These are phyloP conservation scores for Tautogolabrus adspersus DNA, from an alignment of 2,113 vertebrate species.

Conservation along the genomic window DNA sequence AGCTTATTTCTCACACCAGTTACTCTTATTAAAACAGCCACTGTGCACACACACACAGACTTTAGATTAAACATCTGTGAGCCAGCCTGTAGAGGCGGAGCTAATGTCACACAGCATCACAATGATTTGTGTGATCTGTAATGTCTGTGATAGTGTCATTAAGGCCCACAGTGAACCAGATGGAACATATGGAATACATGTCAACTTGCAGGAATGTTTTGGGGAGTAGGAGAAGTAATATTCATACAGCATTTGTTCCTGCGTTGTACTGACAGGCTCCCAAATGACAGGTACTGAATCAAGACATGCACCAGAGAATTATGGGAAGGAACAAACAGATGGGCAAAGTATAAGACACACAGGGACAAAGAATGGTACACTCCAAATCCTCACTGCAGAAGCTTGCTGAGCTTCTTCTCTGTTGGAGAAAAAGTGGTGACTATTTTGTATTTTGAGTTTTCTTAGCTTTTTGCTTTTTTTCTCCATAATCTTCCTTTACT, in stretches of 20 bases:
- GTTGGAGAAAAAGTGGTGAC: not conserved
- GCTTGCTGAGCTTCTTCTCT: not conserved
- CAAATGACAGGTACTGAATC: conserved; percentile 17
- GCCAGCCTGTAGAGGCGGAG: conserved; percentile 31
- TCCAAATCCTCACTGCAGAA: conserved; percentile 2
- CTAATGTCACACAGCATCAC: conserved; percentile 62
- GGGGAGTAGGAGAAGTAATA: conserved; percentile 20
- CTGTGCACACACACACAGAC: conserved; percentile 3
- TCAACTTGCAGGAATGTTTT: conserved; percentile 49
- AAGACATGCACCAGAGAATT: conserved; percentile 10
- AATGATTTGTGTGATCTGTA: conserved; percentile 74
- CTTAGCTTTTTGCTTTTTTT: too few species aligned
- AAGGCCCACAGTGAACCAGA: conserved; percentile 60
- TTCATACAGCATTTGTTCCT: conserved; percentile 26
- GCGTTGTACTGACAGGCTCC: conserved; percentile 18
- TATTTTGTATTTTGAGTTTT: not conserved
- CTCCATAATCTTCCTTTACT: too few species aligned
- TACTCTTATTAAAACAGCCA: conserved; percentile 15
- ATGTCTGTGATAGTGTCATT: conserved; percentile 78
- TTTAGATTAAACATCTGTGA: conserved; percentile 62
- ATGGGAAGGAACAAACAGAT: conserved; percentile 5
- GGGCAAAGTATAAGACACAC: not conserved
- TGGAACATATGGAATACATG: conserved; percentile 73
- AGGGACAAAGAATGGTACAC: not conserved
- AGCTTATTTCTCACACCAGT: conserved; percentile 30